Evolutionary conservation across 2,113 vertebrate species (phyloP), one percentile per base, ranked within the genome.

Genomic region (Recurvirostra avosetta): DNA sequence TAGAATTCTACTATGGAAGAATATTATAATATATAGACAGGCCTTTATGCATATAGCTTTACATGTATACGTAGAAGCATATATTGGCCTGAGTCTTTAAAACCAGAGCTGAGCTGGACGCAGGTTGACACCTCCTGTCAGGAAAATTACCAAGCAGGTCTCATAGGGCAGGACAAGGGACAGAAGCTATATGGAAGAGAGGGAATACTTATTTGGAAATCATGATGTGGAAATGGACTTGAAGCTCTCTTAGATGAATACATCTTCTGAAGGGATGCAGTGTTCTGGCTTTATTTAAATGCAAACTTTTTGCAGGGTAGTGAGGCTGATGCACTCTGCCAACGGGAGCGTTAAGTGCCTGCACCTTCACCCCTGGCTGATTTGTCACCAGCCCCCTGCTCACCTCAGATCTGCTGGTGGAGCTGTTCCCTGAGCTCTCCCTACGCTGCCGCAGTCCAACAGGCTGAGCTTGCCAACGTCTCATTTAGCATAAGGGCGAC

Each of bases 391-490:
- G 20, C 26, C 3, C 2, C 12, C 22, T 62, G 22, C 17, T 76
- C 40, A 8, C 36, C 11, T 41, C 49, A 15, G 7, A 8, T n/a
- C 47, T 82, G n/a, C 47, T n/a, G 38, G 12, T 23, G 67, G 34
- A 81, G 26, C 8, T 15, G 2, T 38, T n/a, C 5, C 0, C 0
- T 11, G 32, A 53, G 29, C 0, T 0, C 17, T 79, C 56, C 40
- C 59, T 55, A 21, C 5, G 12, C 21, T 65, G 13, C 45, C 23
- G 52, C 32, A 20, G 4, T 6, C 27, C 36, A 40, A 6, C n/a
- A 22, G 27, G 4, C 5, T 49, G 26, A 30, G 16, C 23, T 61
- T 53, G 50, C 16, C 45, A 34, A 50, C 1, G 0, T 6, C 36
- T 80, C 10, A 1, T 19, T 25, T n/a, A 36, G 27, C 5, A 2